phyloP scores from a whole-genome alignment of 2,113 vertebrate species.

The Lepisosteus osseus region DNA sequence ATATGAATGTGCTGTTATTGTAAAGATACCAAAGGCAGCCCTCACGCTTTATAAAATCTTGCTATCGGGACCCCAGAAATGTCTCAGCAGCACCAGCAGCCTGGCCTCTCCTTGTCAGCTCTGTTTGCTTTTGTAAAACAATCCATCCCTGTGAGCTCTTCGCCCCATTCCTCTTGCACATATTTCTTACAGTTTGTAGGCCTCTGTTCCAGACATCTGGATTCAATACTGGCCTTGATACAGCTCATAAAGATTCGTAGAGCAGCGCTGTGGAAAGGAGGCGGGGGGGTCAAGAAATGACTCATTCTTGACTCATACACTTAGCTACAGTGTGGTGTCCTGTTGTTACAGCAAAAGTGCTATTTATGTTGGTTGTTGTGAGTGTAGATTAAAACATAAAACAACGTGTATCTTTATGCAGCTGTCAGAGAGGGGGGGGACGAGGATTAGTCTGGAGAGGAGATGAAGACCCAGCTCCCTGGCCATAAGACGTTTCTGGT shows the following conservation, averaged over 20 bases:
- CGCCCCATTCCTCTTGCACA: conserved; percentile 19
- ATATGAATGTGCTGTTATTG: too few relatives aligned
- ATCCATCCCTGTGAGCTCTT: background rate
- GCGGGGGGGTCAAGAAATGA: conserved; percentile 49
- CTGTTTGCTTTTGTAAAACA: conserved; percentile 5
- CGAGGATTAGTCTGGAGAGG: too few relatives aligned
- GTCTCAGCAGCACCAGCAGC: background rate
- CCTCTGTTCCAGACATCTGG: conserved; percentile 57
- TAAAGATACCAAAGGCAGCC: too few relatives aligned
- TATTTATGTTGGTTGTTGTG: conserved; percentile 15
- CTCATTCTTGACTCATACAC: conserved; percentile 47
- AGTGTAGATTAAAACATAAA: background rate
- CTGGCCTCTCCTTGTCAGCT: background rate
- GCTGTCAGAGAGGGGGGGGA: background rate
- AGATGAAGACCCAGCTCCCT: too few relatives aligned
- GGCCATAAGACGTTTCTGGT: too few relatives aligned
- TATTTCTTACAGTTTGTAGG: conserved; percentile 43
- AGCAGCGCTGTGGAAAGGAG: conserved; percentile 44
- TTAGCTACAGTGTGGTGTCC: conserved; percentile 22
- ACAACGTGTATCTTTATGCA: conserved; percentile 13
- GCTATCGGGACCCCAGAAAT: background rate
- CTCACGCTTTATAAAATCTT: background rate
- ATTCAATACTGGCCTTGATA: conserved; percentile 55
- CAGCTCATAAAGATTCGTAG: conserved; percentile 63
- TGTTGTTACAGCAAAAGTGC: conserved; percentile 30